Evolutionary conservation across 1,140 invertebrate genomes (phyloP).

Genomic region (Leguminivora glycinivorella): DNA sequence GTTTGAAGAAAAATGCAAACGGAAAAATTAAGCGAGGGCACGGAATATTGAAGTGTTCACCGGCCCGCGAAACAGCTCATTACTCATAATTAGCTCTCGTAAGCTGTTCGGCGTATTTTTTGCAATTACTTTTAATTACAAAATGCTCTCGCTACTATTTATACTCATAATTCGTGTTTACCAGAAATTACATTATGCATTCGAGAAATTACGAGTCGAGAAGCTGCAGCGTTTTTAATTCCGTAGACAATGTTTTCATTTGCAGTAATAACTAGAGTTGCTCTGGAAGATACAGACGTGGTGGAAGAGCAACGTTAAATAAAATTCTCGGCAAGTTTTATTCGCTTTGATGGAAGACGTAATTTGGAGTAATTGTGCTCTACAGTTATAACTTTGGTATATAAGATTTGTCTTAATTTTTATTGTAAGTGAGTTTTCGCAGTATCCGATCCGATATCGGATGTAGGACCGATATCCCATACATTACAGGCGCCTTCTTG

Average conservation of each 20-base stretch:
- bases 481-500: too few species aligned
- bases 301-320: neutral
- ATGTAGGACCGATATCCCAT: too few species aligned
- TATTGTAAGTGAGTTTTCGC: too few species aligned
- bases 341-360: neutral
- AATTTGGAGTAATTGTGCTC: neutral
- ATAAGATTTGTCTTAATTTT: neutral
- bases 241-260: slow-evolving; percentile 23
- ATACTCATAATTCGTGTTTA: slow-evolving; percentile 9
- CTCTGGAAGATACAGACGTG: neutral
- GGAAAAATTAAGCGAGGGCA: slow-evolving; percentile 57
- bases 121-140: slow-evolving; percentile 55
- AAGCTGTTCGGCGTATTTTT: slow-evolving; percentile 58
- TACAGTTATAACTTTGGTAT: neutral
- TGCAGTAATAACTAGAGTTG: slow-evolving; percentile 1
- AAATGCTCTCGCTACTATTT: slow-evolving; percentile 37
- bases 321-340: neutral
- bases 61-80: slow-evolving; percentile 54
- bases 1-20: slow-evolving; percentile 48
- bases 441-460: too few species aligned
- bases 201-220: slow-evolving; percentile 6
- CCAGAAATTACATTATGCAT: slow-evolving; percentile 26
- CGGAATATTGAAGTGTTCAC: slow-evolving; percentile 54
- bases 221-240: slow-evolving; percentile 8
- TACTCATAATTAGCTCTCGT: slow-evolving; percentile 69